Evolutionary conservation across 2,888 invertebrate species (phyloP).

Genomic region (Melikaiella ostensackeni): DNA sequence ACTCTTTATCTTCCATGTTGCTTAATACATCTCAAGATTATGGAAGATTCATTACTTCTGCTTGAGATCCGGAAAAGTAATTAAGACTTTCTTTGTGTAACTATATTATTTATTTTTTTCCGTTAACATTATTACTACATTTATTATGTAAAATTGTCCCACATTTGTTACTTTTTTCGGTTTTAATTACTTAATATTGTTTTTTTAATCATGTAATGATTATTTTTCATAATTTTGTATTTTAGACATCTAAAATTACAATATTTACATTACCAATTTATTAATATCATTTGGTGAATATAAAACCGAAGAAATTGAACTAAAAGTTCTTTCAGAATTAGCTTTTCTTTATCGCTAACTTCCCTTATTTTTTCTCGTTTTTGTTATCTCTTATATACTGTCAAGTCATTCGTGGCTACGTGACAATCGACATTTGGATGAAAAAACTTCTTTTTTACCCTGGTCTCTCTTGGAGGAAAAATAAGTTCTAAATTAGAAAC

Average conservation of each 20-base stretch:
- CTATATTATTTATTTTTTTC: not conserved
- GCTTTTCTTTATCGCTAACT: not conserved
- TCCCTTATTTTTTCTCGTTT: not conserved
- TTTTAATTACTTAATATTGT: not conserved
- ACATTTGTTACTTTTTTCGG: too few species aligned
- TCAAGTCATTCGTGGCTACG: not conserved
- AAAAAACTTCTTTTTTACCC: not conserved
- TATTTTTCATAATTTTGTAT: not conserved
- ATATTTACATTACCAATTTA: not conserved
- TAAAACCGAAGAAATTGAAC: not conserved
- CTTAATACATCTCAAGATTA: not conserved
- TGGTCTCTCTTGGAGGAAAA: not conserved
- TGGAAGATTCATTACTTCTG: not conserved
- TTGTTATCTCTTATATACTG: slow-evolving; percentile 19
- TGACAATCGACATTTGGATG: not conserved
- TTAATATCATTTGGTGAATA: not conserved
- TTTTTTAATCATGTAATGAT: not conserved
- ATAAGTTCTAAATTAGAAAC: slow-evolving; percentile 11
- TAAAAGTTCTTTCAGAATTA: not conserved
- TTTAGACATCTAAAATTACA: too few species aligned
- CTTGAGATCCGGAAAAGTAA: not conserved
- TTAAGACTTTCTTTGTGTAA: not conserved
- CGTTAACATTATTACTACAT: too few species aligned
- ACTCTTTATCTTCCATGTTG: not conserved
- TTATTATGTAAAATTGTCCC: too few species aligned